Evolutionary conservation across 2,113 vertebrate species (phyloP), one percentile per base, ranked within the genome.

Genomic region (Blennius ocellaris): DNA sequence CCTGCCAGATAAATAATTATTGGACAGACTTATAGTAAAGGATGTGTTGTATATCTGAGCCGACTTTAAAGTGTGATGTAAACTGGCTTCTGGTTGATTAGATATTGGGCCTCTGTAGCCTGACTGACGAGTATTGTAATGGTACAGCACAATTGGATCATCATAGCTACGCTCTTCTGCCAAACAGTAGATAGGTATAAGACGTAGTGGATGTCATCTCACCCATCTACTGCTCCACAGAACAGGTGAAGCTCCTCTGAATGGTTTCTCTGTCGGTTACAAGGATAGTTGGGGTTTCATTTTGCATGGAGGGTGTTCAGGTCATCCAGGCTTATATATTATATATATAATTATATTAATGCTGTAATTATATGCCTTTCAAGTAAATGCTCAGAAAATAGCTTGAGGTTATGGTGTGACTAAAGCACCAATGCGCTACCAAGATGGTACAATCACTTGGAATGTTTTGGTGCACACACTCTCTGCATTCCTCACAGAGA

Each of bases 1-100:
- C 58, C 70, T 78, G 70, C 9, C 70, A 69, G 49, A 76, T 75
- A 68, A 64, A 79, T 52, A 52, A 59, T 49, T 41, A 43, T 14
- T 53, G 44, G 52, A 48, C 21, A 30, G 21, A 30, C 21, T 30
- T 30, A 30, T 30, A 30, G 21, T 30, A 30, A 44, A 45, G 65
- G 51, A 64, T 21, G 63, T 40, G 11, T 39, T 17, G n/a, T 43
- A n/a, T 49, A 8, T 60, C 36, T 53, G 10, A 57, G 17, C 70
- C 30, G 21, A 8, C 43, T 44, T 50, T 68, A 17, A 17, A 55
- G n/a, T 12, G 55, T 63, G 8, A 58, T 39, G 21, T 72, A 61
- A 43, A n/a, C 38, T 57, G 21, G 17, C 48, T 48, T 71, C 48
- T 73, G 15, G 8, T 11, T 70, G 43, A 64, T 60, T 39, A 41